Conservation (phyloP, 2,113 vertebrate species). For the Zeus faber region DNA sequence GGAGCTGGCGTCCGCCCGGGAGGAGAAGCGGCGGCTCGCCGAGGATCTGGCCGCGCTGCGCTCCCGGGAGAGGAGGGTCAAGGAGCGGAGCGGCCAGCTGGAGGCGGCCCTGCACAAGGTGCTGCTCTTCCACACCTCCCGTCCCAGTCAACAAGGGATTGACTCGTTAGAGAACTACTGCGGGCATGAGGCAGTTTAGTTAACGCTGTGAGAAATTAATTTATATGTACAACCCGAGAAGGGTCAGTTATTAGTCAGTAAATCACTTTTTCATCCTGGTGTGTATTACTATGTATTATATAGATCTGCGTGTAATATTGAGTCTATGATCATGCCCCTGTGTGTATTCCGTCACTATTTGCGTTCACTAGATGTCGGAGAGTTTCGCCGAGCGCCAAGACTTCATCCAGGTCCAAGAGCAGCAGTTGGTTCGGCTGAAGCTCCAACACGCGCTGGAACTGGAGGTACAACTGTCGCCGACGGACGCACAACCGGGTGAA, state of each 20-base stretch:
- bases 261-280: too few species aligned
- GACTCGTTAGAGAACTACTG: too few species aligned
- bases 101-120: constrained; percentile 84
- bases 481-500: too few species aligned
- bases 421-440: constrained; percentile 77
- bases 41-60: constrained; percentile 73
- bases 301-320: too few species aligned
- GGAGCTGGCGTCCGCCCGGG: constrained; percentile 60
- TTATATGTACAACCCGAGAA: too few species aligned
- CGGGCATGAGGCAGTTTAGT: too few species aligned
- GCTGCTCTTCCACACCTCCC: background rate
- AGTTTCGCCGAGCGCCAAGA: constrained; percentile 84
- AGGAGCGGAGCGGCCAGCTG: constrained; percentile 73
- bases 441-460: constrained; percentile 81
- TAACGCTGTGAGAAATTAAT: too few species aligned
- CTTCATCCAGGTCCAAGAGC: constrained; percentile 81
- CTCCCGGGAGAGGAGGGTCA: constrained; percentile 72
- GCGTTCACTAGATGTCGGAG: constrained; percentile 74
- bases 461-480: constrained; percentile 65
- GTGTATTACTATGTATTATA: too few species aligned
- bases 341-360: constrained; percentile 4
- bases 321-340: too few species aligned
- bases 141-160: too few species aligned
- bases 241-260: too few species aligned
- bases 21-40: constrained; percentile 76